Evolutionary conservation across 2,888 invertebrate species (phyloP).

Genomic region (Schizaphis graminum): DNA sequence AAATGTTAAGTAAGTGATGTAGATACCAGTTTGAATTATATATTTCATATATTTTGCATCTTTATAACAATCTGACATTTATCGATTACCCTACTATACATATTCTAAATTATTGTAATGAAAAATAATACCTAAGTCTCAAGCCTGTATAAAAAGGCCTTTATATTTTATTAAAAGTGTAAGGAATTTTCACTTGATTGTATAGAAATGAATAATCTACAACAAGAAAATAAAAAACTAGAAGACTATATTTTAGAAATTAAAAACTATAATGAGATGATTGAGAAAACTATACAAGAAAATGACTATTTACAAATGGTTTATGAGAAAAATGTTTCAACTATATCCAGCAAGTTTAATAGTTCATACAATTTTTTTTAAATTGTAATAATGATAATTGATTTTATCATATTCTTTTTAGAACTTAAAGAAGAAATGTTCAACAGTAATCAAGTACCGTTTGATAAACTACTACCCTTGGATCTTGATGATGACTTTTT

Average conservation of each 20-base stretch:
- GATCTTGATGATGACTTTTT: constrained; percentile 25
- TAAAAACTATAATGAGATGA: background rate
- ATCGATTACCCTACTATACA: background rate
- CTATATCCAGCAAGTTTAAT: constrained; percentile 14
- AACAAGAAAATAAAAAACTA: constrained; percentile 42
- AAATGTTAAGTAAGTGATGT: background rate
- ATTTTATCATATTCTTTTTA: background rate
- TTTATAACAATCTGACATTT: no score
- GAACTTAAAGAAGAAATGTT: constrained; percentile 21
- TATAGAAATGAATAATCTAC: constrained; percentile 23
- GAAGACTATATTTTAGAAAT: constrained; percentile 21
- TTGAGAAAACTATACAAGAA: constrained; percentile 30
- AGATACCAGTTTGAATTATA: background rate
- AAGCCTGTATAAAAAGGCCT: no score
- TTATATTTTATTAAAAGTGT: background rate
- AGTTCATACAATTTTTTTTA: background rate
- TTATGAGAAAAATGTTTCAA: background rate
- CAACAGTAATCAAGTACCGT: constrained; percentile 6
- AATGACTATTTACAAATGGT: background rate
- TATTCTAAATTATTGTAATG: no score
- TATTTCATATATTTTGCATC: no score
- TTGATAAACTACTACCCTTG: background rate
- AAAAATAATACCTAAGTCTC: no score
- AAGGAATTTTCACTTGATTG: background rate
- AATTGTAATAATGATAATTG: background rate